phyloP scores from a whole-genome alignment of 2,797 vertebrate genomes.

The Sitta carolinensis region DNA sequence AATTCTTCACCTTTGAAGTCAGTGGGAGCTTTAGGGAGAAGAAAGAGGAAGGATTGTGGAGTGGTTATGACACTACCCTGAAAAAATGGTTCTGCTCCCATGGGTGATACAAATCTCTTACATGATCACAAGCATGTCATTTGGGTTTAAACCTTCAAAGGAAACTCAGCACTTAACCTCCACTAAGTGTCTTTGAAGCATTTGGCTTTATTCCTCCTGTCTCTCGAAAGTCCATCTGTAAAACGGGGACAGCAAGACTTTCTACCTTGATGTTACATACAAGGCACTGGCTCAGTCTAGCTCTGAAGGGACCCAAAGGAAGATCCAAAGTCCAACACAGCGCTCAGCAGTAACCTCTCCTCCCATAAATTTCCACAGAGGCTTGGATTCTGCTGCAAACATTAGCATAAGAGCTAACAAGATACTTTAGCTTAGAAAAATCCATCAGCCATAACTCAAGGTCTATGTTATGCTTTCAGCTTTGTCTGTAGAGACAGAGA shows the following conservation, averaged over 20 bases:
- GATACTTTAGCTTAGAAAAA: constrained; percentile 20
- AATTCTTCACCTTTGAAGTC: constrained; percentile 68
- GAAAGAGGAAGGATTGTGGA: constrained; percentile 44
- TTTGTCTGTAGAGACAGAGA: neutral
- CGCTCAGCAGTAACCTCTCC: neutral
- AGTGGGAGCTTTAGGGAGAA: constrained; percentile 52
- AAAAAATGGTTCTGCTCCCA: constrained; percentile 48
- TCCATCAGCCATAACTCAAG: neutral
- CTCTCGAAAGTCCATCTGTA: constrained; percentile 30
- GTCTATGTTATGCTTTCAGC: neutral
- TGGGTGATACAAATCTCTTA: constrained; percentile 31
- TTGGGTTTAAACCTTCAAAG: constrained; percentile 63
- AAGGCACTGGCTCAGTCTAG: neutral
- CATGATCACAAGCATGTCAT: constrained; percentile 50
- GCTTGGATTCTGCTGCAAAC: neutral
- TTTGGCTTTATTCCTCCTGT: constrained; percentile 45
- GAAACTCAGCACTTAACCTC: constrained; percentile 44
- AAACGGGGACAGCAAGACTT: constrained; percentile 17
- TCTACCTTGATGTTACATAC: neutral
- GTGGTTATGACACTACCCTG: constrained; percentile 50
- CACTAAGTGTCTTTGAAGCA: constrained; percentile 45
- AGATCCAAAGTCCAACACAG: neutral
- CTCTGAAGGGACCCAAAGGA: neutral
- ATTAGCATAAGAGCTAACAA: neutral
- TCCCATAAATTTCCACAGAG: neutral